Evolutionary conservation across 2,797 vertebrate genomes (phyloP).

Genomic region (Rhabdomys pumilio): DNA sequence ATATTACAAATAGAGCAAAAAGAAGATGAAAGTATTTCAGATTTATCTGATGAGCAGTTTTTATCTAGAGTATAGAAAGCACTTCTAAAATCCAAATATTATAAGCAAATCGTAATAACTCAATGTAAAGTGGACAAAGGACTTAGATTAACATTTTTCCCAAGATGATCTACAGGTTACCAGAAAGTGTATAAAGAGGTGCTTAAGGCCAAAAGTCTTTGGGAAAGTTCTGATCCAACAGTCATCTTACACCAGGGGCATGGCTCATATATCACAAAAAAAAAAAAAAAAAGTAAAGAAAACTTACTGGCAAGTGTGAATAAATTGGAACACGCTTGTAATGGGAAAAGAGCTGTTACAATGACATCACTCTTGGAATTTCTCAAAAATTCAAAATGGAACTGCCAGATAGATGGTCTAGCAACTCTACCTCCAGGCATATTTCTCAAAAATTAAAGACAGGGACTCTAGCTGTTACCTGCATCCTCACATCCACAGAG

Average conservation of each 20-base stretch:
- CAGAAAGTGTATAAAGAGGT: neutral
- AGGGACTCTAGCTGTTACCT: neutral
- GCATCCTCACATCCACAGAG: neutral
- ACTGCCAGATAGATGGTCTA: neutral
- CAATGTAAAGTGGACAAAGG: neutral
- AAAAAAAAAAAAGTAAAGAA: neutral
- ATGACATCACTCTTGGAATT: neutral
- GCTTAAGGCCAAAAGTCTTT: neutral
- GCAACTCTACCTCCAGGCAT: neutral
- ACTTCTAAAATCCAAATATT: neutral
- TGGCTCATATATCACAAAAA: neutral
- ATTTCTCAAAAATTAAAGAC: neutral
- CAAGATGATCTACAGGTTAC: neutral
- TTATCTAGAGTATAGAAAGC: neutral
- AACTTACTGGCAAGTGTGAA: neutral
- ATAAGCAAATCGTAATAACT: neutral
- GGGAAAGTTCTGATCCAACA: neutral
- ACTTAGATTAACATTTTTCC: neutral
- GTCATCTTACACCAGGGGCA: neutral
- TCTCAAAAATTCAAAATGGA: slow-evolving; percentile 34
- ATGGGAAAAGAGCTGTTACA: neutral
- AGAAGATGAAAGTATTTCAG: neutral
- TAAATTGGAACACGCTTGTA: neutral
- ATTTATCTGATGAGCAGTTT: neutral
- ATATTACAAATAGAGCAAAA: neutral